phyloP scores from a whole-genome alignment of 2,113 vertebrate species.

The Gulo gulo region DNA sequence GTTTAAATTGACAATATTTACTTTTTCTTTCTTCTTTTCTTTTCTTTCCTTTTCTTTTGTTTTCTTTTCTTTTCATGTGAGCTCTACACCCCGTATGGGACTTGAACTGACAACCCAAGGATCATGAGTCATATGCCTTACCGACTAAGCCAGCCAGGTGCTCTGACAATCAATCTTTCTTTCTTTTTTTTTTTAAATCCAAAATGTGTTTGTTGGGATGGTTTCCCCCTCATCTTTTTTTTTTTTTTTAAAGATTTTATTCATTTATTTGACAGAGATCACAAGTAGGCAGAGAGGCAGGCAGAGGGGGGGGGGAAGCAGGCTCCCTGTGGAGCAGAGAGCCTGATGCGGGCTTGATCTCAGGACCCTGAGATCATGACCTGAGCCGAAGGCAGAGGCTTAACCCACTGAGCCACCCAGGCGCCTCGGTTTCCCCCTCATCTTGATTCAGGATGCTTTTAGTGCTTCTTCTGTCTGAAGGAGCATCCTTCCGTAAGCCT shows the following conservation, averaged over 20 bases:
- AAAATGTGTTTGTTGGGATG: background rate
- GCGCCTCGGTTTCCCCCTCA: background rate
- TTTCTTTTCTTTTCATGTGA: background rate
- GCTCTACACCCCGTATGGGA: background rate
- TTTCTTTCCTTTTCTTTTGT: background rate
- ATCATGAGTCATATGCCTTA: background rate
- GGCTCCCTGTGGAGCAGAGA: too few relatives aligned
- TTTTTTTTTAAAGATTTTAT: too few relatives aligned
- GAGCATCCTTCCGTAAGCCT: background rate
- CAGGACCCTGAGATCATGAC: too few relatives aligned
- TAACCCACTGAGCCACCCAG: too few relatives aligned
- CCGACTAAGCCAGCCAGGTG: background rate
- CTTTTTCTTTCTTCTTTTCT: background rate
- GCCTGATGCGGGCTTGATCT: too few relatives aligned
- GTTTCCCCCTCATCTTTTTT: background rate
- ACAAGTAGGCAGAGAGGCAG: too few relatives aligned
- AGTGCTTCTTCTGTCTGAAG: background rate
- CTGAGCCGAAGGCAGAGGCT: too few relatives aligned
- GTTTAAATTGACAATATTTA: background rate
- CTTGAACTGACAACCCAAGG: background rate
- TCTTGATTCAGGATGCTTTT: background rate
- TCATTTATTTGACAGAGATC: too few relatives aligned
- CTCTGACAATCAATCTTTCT: background rate
- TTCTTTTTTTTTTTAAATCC: background rate
- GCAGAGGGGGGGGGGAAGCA: too few relatives aligned